Evolutionary conservation across 92 coral and sea anemone genomes (phyloP).

Genomic region (Galaxea fascicularis): DNA sequence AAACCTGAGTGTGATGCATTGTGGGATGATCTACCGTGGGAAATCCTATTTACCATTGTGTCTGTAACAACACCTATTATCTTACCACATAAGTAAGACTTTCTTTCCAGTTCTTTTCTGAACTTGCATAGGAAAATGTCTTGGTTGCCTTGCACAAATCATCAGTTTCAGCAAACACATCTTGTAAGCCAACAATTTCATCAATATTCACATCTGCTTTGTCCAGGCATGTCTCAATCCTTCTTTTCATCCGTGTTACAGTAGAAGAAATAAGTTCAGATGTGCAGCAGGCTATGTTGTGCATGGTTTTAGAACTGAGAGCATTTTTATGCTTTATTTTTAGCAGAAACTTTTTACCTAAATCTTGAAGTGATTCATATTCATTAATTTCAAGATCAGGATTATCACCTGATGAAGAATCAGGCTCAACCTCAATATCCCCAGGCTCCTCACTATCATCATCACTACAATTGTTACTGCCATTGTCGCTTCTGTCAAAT

Average conservation of each 20-base stretch:
- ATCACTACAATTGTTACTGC: not conserved
- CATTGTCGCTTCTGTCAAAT: slow-evolving; percentile 24
- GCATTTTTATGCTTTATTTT: slow-evolving; percentile 30
- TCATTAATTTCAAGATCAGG: slow-evolving; percentile 3
- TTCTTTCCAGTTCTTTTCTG: slow-evolving; percentile 16
- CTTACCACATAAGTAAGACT: slow-evolving; percentile 26
- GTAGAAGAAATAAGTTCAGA: slow-evolving; percentile 28
- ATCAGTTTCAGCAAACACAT: slow-evolving; percentile 32
- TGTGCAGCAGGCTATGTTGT: slow-evolving; percentile 21
- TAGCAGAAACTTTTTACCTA: slow-evolving; percentile 14
- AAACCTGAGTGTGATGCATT: no score
- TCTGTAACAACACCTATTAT: no score
- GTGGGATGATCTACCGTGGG: no score
- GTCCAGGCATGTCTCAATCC: slow-evolving; percentile 15
- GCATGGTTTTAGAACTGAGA: slow-evolving; percentile 16
- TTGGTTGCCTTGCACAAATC: slow-evolving; percentile 17
- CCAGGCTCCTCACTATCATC: slow-evolving; percentile 7
- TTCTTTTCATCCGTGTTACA: slow-evolving; percentile 7
- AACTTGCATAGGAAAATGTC: not conserved
- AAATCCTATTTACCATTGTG: no score
- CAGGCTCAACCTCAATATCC: slow-evolving; percentile 5
- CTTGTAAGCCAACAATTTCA: slow-evolving; percentile 18
- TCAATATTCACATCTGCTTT: slow-evolving; percentile 3
- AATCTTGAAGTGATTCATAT: slow-evolving; percentile 23
- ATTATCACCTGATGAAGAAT: slow-evolving; percentile 13